These are phyloP conservation scores for Parambassis ranga DNA, from an alignment of 2,797 vertebrate genomes.

Conservation along the genomic window DNA sequence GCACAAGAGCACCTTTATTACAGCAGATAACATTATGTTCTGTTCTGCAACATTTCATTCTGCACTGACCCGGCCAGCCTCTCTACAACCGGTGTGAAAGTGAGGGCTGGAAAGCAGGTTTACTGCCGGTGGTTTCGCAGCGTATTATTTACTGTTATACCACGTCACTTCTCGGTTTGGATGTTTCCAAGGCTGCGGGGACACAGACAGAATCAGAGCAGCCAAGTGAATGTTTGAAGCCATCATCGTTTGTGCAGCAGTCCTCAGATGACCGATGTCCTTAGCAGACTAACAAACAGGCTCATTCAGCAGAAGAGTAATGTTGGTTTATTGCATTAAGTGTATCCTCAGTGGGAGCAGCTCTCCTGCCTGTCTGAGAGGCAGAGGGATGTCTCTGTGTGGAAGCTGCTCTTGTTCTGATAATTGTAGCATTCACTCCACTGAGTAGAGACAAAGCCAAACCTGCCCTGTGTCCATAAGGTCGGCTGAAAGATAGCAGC, in stretches of 20 bases:
- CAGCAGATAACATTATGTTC: constrained; percentile 65
- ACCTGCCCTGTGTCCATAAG: constrained; percentile 62
- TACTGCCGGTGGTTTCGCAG: constrained; percentile 56
- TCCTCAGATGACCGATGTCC: constrained; percentile 62
- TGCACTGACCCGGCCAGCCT: constrained; percentile 62
- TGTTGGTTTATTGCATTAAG: constrained; percentile 82
- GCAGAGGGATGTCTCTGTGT: no score
- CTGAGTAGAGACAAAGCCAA: constrained; percentile 58
- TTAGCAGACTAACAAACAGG: constrained; percentile 72
- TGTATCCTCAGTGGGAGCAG: constrained; percentile 58
- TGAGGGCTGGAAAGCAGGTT: constrained; percentile 39
- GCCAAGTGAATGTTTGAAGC: constrained; percentile 44
- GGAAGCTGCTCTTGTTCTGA: constrained; percentile 41
- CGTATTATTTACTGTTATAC: constrained; percentile 39
- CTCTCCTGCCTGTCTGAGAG: not conserved
- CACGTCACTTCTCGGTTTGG: constrained; percentile 26
- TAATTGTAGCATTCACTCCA: constrained; percentile 31
- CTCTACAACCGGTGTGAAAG: constrained; percentile 45
- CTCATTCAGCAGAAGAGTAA: constrained; percentile 76
- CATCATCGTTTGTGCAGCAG: constrained; percentile 52
- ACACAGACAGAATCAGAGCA: constrained; percentile 3
- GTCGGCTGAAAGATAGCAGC: constrained; percentile 52
- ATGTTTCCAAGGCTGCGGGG: constrained; percentile 1
- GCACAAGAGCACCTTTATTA: constrained; percentile 62
- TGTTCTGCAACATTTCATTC: constrained; percentile 58